Base-by-base conservation (phyloP, 2,113 vertebrate species). In the Tamias sibiricus region DNA sequence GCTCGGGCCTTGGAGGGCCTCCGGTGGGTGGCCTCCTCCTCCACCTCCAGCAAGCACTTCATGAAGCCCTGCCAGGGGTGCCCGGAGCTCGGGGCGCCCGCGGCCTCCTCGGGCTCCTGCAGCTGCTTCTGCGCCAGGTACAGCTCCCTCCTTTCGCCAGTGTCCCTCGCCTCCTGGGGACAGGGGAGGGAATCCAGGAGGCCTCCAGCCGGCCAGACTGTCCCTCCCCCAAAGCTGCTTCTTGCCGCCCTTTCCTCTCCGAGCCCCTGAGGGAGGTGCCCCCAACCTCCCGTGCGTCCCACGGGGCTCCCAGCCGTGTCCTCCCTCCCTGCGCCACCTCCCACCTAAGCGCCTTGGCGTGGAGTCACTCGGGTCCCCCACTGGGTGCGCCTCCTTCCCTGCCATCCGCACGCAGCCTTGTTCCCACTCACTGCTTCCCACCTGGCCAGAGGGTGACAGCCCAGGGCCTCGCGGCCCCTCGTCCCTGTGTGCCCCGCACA, bases 31-130 rank as follows among this genome's bases (percentile, higher is more conserved):
- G 69, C 81, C 59, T 96, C 92, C 49, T 97, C 95, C 19, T 96
- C 96, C 28, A 83, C 94, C n/a, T 96, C 94, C 64, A 97, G 91
- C 52, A 98, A 42, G 86, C 89, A 94, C 85, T 93, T 97, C 91
- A 98, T 98, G 97, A 98, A 97, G 85, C 97, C 89, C 0, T 13
- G 94, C 12, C n/a, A 4, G 59, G 30, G 9, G 6, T 2, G 52
- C 11, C 72, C 9, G 0, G 82, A 54, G 44, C 37, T 57, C 77
- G 30, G 89, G 37, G 64, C 8, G 16, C 54, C 92, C 0, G 22
- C 0, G 2, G 69, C 52, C 17, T 0, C 44, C 3, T 0, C 0
- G 4, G 44, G 32, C 57, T 84, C 87, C 79, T 66, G 97, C 72
- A 44, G 81, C n/a, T 68, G 49, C 68, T 76, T 92, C 89, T 74